Base-by-base conservation (phyloP, 37 sponge, comb jelly and placozoan species). In the Aplysina aerophoba region DNA sequence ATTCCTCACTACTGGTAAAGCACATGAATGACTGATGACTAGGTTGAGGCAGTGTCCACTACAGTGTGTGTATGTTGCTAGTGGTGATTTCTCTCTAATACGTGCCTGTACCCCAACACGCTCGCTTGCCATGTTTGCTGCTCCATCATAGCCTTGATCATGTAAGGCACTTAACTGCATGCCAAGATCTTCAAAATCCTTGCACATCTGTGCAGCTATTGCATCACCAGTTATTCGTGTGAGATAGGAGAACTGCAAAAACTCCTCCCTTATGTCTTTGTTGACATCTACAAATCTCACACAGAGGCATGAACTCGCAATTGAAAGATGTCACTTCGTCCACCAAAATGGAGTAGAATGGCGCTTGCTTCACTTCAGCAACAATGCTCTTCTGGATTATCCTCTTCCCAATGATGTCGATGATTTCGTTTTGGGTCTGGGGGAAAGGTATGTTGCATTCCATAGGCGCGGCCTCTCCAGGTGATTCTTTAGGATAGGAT, bases 131-230 rank as follows among this genome's bases (percentile, higher is more conserved):
- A 91, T 91, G 41, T 81, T 79, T 12, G 84, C 27, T 24, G 92
- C 88, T 66, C 91, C 87, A 82, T 90, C 91, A 86, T 90, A 90
- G 53, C 85, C 88, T 84, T 87, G 85, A 37, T 85, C 86, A 71
- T 77, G 81, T n/a, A n/a, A n/a, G n/a, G n/a, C n/a, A n/a, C n/a
- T n/a, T n/a, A n/a, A n/a, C n/a, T n/a, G n/a, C n/a, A n/a, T n/a
- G n/a, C n/a, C n/a, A n/a, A n/a, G n/a, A n/a, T n/a, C n/a, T n/a
- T n/a, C n/a, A n/a, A n/a, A n/a, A n/a, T n/a, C n/a, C 72, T n/a
- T n/a, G n/a, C n/a, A n/a, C n/a, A n/a, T n/a, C n/a, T n/a, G n/a
- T 44, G 55, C 59, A 37, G 90, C 82, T 66, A 89, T 89, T 55
- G 53, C 69, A 55, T 85, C 84, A 14, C 90, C 90, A 81, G 90